Evolutionary conservation across 2,113 vertebrate genomes (phyloP).

Genomic region (Anguilla rostrata): DNA sequence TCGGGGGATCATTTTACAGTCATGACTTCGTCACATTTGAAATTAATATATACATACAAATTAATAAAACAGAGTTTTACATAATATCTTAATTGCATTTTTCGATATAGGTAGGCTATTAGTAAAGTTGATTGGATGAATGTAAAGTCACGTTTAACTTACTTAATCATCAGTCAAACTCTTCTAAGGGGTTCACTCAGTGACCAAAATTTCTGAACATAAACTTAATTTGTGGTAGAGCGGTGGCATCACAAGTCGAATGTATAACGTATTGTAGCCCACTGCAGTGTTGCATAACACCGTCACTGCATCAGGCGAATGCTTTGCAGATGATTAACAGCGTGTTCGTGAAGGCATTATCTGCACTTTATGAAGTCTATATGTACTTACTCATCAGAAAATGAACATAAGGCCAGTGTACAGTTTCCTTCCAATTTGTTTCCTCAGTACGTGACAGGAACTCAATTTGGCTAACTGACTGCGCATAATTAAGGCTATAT

Average conservation of each 20-base stretch:
- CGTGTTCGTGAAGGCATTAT: background rate
- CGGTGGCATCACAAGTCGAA: too few relatives aligned
- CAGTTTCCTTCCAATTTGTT: background rate
- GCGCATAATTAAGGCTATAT: too few relatives aligned
- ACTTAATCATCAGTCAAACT: too few relatives aligned
- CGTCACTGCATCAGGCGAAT: background rate
- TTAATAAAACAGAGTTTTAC: background rate
- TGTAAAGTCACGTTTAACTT: background rate
- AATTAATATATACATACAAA: background rate
- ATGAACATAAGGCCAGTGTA: background rate
- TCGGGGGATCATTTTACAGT: background rate
- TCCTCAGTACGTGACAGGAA: too few relatives aligned
- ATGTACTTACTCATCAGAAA: too few relatives aligned
- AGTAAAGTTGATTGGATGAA: background rate
- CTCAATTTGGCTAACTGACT: too few relatives aligned
- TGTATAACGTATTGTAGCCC: too few relatives aligned
- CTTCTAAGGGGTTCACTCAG: too few relatives aligned
- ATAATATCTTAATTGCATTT: background rate
- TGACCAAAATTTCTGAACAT: too few relatives aligned
- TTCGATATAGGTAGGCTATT: background rate
- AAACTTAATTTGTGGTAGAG: too few relatives aligned
- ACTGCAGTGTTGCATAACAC: background rate
- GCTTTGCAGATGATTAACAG: background rate
- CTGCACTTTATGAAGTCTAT: background rate
- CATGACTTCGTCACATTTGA: background rate